phyloP scores from a whole-genome alignment of 2,888 invertebrate genomes.

The Ochropleura plecta region DNA sequence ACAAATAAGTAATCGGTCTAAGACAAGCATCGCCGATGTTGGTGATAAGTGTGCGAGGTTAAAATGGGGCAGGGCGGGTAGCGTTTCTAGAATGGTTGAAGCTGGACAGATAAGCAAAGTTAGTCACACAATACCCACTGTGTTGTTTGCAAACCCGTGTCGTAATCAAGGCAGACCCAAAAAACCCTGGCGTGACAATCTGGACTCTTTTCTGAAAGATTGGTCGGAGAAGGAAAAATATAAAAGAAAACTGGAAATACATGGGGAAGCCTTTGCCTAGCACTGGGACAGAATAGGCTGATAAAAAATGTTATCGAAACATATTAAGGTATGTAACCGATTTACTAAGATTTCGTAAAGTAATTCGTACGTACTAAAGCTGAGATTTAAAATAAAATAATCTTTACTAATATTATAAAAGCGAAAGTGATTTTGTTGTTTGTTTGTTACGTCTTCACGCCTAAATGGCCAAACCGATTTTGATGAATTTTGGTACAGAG shows the following conservation, averaged over 20 bases:
- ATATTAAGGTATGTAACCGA: not conserved
- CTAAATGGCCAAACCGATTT: no score
- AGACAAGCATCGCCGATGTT: not conserved
- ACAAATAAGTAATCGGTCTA: slow-evolving; percentile 6
- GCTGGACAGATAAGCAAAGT: not conserved
- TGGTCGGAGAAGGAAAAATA: not conserved
- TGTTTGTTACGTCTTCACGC: no score
- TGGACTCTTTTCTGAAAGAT: not conserved
- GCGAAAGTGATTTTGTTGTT: no score
- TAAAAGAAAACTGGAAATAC: not conserved
- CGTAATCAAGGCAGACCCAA: not conserved
- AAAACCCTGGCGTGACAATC: not conserved
- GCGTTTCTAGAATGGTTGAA: not conserved
- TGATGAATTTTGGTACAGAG: no score
- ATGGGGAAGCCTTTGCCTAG: not conserved
- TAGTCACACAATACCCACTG: not conserved
- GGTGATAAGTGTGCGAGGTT: not conserved
- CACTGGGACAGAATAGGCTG: not conserved
- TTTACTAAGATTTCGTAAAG: not conserved
- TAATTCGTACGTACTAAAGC: not conserved
- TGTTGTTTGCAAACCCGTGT: not conserved
- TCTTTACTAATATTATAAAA: no score
- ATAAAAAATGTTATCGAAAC: not conserved
- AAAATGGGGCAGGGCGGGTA: not conserved
- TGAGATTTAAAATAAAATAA: no score